phyloP scores from a whole-genome alignment of 2,888 invertebrate species.

The Catocala fraxini region DNA sequence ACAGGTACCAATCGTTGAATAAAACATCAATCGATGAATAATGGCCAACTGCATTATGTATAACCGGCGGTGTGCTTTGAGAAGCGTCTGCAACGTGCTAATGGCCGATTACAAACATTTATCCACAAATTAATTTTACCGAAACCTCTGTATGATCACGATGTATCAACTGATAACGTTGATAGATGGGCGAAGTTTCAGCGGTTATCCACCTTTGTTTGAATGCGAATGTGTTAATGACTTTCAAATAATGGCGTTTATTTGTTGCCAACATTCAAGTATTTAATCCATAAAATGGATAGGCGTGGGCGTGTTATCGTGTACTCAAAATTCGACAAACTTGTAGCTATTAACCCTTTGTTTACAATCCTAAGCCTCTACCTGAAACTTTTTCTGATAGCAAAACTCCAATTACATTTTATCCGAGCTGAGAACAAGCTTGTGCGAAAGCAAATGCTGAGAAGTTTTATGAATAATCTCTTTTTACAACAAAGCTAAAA shows the following conservation, averaged over 20 bases:
- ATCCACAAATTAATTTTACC: conserved; percentile 47
- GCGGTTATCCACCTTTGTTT: background rate
- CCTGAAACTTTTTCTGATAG: conserved; percentile 17
- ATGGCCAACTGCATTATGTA: conserved; percentile 62
- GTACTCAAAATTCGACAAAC: background rate
- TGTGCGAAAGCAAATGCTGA: conserved; percentile 15
- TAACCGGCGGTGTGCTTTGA: conserved; percentile 50
- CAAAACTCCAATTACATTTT: conserved; percentile 22
- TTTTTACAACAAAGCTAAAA: conserved; percentile 18
- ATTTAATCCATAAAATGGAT: conserved; percentile 3
- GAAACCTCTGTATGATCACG: conserved; percentile 18
- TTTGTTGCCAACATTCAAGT: background rate
- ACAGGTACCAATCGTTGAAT: conserved; percentile 53
- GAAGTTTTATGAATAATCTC: conserved; percentile 21
- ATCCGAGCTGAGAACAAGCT: conserved; percentile 16
- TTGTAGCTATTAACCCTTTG: conserved; percentile 7
- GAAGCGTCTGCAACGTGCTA: conserved; percentile 33
- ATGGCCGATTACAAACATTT: conserved; percentile 43
- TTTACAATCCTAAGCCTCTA: conserved; percentile 11
- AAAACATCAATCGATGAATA: conserved; percentile 60
- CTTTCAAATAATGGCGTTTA: too few species aligned
- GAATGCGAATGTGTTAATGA: background rate
- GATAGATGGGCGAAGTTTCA: conserved; percentile 17
- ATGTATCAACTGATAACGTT: conserved; percentile 23
- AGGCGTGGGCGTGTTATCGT: background rate